Percentiles rank a stretch among this genome's conserved stretches.
Conservation (phyloP, 2,113 vertebrate species). For the Saccopteryx bilineata region DNA sequence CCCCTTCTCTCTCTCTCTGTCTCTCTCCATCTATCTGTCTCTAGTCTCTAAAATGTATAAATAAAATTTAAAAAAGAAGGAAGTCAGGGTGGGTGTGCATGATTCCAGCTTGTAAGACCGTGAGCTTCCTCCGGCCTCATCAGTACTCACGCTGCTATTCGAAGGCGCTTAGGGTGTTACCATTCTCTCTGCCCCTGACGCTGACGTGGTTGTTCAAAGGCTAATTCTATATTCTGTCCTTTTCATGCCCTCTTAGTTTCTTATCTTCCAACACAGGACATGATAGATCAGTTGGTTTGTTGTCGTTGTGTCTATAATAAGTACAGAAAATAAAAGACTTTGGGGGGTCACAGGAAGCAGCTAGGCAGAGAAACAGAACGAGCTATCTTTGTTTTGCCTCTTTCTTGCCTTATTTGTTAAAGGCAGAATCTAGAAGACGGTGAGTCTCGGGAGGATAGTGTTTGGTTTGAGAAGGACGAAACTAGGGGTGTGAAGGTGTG, state of each 20-base stretch:
- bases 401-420: slow-evolving; percentile 66
- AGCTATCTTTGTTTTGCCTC: slow-evolving; percentile 5
- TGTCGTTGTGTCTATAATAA: slow-evolving; percentile 83
- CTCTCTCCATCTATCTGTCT: too few species aligned
- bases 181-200: slow-evolving; percentile 52
- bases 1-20: too few species aligned
- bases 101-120: neutral
- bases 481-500: neutral
- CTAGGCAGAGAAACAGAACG: slow-evolving; percentile 61
- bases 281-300: slow-evolving; percentile 84
- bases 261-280: slow-evolving; percentile 81
- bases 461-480: slow-evolving; percentile 28
- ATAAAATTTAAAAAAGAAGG: too few species aligned
- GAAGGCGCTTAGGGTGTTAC: slow-evolving; percentile 68
- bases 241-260: slow-evolving; percentile 81
- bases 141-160: neutral
- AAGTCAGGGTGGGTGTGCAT: neutral
- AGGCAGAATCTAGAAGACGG: slow-evolving; percentile 70
- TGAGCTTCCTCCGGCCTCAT: neutral
- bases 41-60: too few species aligned
- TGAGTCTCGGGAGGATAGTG: neutral
- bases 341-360: slow-evolving; percentile 75
- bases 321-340: slow-evolving; percentile 83
- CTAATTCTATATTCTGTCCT: slow-evolving; percentile 74
- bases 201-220: slow-evolving; percentile 73